phyloP scores from a whole-genome alignment of 2,888 invertebrate species.

The Liodrosophila aerea region DNA sequence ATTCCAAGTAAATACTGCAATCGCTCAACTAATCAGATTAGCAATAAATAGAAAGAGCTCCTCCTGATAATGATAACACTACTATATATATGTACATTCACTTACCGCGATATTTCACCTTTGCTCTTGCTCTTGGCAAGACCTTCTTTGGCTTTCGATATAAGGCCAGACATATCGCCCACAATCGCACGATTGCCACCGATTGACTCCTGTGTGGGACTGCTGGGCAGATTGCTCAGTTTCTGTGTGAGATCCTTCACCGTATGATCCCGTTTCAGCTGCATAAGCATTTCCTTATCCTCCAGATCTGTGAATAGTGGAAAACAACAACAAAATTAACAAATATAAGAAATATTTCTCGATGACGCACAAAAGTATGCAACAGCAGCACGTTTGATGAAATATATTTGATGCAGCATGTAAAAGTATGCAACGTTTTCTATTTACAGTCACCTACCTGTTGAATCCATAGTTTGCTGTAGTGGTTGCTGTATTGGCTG shows the following conservation, averaged over 20 bases:
- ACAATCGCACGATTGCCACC: conserved; percentile 84
- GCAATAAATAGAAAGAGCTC: too few species aligned
- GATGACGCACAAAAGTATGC: conserved; percentile 38
- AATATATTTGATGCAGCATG: conserved; percentile 31
- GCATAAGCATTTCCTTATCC: conserved; percentile 85
- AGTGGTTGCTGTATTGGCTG: conserved; percentile 23
- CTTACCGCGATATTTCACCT: conserved; percentile 84
- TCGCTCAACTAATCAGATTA: too few species aligned
- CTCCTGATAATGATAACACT: conserved; percentile 22
- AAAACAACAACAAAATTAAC: neutral
- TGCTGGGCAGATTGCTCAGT: conserved; percentile 86
- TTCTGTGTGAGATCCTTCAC: conserved; percentile 95
- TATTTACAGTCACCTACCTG: conserved; percentile 50
- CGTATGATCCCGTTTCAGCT: conserved; percentile 91
- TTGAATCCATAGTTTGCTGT: conserved; percentile 30
- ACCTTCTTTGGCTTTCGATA: conserved; percentile 96
- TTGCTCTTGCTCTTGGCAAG: conserved; percentile 93
- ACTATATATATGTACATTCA: conserved; percentile 7
- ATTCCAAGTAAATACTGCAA: too few species aligned
- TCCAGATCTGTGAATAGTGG: conserved; percentile 83
- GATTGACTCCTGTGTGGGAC: conserved; percentile 84
- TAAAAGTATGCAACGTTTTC: conserved; percentile 54
- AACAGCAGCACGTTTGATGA: conserved; percentile 22
- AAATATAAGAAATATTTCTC: neutral
- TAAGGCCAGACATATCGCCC: conserved; percentile 93